Evolutionary conservation across 1,140 invertebrate genomes (phyloP).

Genomic region (Nasonia giraulti): DNA sequence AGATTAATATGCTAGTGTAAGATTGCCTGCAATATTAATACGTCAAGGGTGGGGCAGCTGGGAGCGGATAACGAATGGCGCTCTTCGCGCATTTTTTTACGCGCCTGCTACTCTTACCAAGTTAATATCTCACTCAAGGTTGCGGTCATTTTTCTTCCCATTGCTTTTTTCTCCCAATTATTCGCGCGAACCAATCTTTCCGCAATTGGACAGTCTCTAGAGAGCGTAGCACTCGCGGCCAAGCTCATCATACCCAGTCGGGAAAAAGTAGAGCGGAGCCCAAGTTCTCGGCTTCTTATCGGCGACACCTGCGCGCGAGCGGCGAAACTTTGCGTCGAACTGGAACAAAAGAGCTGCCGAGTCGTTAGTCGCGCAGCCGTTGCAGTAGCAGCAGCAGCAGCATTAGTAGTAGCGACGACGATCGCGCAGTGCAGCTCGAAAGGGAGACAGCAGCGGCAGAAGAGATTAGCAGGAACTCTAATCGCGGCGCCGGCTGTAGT

Average conservation of each 20-base stretch:
- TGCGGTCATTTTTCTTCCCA: not conserved
- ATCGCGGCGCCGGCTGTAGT: not conserved
- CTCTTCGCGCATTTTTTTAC: not conserved
- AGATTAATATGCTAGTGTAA: constrained; percentile 25
- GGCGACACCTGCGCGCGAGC: not conserved
- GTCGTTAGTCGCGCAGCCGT: not conserved
- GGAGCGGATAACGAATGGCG: not conserved
- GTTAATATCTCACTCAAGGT: not conserved
- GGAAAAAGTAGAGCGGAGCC: not conserved
- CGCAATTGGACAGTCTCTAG: not conserved
- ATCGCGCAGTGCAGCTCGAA: not conserved
- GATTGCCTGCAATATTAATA: constrained; percentile 34
- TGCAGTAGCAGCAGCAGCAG: too few species aligned
- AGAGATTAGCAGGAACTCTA: not conserved
- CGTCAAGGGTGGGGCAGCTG: not conserved
- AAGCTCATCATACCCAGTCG: not conserved
- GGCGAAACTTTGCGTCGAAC: not conserved
- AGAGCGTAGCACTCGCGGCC: too few species aligned
- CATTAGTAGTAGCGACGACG: not conserved
- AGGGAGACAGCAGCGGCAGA: not conserved
- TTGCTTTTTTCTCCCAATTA: not conserved
- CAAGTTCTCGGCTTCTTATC: not conserved
- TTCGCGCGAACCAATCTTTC: not conserved
- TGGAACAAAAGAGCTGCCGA: not conserved
- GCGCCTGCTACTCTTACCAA: not conserved